Evolutionary conservation across 2,888 invertebrate species (phyloP), one percentile per base, ranked within the genome.

Genomic region (Hydrotaea diabolus): DNA sequence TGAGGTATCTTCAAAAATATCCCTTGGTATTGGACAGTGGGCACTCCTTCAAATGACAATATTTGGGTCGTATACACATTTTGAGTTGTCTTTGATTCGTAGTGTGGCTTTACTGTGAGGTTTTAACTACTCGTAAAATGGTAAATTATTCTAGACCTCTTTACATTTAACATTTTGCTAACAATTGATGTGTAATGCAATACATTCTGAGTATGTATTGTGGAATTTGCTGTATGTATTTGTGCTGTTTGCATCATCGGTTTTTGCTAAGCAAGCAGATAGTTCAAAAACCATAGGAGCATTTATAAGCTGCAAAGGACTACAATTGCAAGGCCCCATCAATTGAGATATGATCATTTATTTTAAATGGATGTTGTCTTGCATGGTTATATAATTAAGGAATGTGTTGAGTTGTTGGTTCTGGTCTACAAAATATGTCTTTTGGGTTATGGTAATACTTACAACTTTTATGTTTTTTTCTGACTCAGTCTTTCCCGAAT

Each of bases 101-200:
- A 71, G 73, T 46, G 53, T 26, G 71, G n/a, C 11, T 36, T 26
- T 2, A 46, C 59, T 55, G 69, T 71, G 49, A 8, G 19, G 0
- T 17, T 19, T 49, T 26, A 15, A 31, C 31, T 31, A n/a, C n/a
- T n/a, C 23, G 15, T 9, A 31, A 13, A 26, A 31, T 26, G 23
- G 26, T 26, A n/a, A 62, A 62, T n/a, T 62, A 62, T 62, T 62
- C 62, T 62, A 31, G 62, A 62, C 62, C 59, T 62, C 31, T 62
- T 62, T n/a, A 62, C 62, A 62, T 62, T 31, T 62, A 62, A 62
- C 31, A 62, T 62, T 71, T 46, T 55, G 31, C 72, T 26, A 78
- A 49, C 2, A 71, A 78, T 59, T 57, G 13, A 59, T 46, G 5
- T 36, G 53, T 17, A 43, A 55, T 43, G 13, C 43, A 77, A 66